Evolutionary conservation across 2,888 invertebrate genomes (phyloP).

Genomic region (Agriopis leucophaearia): DNA sequence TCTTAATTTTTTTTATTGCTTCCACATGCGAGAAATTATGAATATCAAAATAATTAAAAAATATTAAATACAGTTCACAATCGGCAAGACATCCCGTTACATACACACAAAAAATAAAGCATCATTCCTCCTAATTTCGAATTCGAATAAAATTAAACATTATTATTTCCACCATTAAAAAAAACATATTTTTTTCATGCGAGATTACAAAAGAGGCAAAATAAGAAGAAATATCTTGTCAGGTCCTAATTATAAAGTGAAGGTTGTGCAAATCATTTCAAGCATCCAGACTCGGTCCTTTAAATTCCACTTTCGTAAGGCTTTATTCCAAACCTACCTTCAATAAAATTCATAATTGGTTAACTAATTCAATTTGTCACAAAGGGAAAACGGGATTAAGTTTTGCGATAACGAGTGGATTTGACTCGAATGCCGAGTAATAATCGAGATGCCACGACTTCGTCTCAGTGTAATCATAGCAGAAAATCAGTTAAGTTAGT

Average conservation of each 20-base stretch:
- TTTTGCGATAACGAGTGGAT: constrained; percentile 56
- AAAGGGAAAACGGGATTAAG: constrained; percentile 59
- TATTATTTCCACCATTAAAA: too few relatives aligned
- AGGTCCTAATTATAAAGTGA: constrained; percentile 38
- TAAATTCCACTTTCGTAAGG: constrained; percentile 37
- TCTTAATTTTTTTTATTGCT: too few relatives aligned
- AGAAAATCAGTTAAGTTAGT: constrained; percentile 11
- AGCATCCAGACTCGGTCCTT: constrained; percentile 39
- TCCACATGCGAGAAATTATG: too few relatives aligned
- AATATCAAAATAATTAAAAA: too few relatives aligned
- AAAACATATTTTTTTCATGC: neutral
- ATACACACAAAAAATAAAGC: too few relatives aligned
- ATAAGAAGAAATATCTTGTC: constrained; percentile 28
- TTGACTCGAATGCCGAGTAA: constrained; percentile 45
- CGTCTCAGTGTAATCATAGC: constrained; percentile 22
- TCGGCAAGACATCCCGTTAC: too few relatives aligned
- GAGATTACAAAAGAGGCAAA: constrained; percentile 5
- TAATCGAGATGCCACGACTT: constrained; percentile 45
- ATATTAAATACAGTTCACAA: too few relatives aligned
- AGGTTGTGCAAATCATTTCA: constrained; percentile 38
- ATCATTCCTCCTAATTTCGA: too few relatives aligned
- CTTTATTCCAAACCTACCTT: constrained; percentile 49
- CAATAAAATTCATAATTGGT: constrained; percentile 61
- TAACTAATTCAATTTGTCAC: constrained; percentile 62
- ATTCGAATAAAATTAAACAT: too few relatives aligned